Evolutionary conservation across 2,797 vertebrate species (phyloP).

Genomic region (Psittacula derbiana): DNA sequence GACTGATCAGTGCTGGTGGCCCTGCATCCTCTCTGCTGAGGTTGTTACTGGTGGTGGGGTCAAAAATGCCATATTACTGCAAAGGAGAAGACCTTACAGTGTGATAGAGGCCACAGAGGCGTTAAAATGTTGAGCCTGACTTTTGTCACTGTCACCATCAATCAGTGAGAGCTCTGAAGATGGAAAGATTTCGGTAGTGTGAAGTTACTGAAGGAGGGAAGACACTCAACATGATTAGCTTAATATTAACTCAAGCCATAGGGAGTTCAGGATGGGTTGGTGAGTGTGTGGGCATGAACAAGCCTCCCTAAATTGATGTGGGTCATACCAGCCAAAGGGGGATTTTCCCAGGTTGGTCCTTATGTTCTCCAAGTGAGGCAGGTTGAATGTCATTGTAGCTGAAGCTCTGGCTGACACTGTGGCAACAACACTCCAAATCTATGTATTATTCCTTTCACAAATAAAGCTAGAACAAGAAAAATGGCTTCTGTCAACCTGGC

Average conservation of each 20-base stretch:
- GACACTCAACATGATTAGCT: not conserved
- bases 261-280: not conserved
- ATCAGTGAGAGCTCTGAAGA: not conserved
- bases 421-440: not conserved
- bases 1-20: fast-evolving
- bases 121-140: not conserved
- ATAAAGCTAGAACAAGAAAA: constrained; percentile 15
- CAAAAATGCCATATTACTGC: not conserved
- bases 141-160: not conserved
- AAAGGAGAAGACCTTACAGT: not conserved
- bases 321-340: not conserved
- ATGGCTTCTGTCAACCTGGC: constrained; percentile 45
- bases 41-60: not conserved
- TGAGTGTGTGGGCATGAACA: not conserved
- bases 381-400: not conserved
- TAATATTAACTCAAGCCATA: not conserved
- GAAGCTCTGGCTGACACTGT: not conserved
- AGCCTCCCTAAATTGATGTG: not conserved
- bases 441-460: constrained; percentile 10
- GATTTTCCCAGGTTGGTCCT: not conserved
- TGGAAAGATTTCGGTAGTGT: not conserved
- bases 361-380: not conserved
- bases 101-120: not conserved
- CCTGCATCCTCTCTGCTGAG: not conserved
- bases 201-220: not conserved